Conservation (phyloP, 2,113 vertebrate genomes). For the Embiotoca jacksoni region DNA sequence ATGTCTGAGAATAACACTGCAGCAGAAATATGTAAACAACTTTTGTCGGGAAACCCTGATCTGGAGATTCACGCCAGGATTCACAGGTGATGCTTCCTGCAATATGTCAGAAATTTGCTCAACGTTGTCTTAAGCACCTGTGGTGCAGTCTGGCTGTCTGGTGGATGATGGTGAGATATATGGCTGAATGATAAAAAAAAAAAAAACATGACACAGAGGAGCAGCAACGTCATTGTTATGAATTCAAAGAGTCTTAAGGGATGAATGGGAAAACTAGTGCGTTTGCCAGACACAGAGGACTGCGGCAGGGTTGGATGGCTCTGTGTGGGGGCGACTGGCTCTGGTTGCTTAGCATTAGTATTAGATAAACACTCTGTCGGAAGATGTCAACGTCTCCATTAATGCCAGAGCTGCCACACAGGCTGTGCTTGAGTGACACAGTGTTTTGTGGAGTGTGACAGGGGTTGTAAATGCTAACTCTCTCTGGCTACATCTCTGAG, state of each 20-base stretch:
- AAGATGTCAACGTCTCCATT: constrained; percentile 85
- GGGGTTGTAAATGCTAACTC: constrained; percentile 82
- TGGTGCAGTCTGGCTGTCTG: constrained; percentile 55
- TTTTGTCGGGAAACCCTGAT: constrained; percentile 59
- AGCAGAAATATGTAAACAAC: constrained; percentile 78
- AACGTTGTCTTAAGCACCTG: constrained; percentile 74
- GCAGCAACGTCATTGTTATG: constrained; percentile 65
- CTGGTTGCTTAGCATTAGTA: constrained; percentile 81
- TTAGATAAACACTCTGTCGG: constrained; percentile 84
- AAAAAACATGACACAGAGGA: constrained; percentile 65
- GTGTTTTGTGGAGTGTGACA: constrained; percentile 83
- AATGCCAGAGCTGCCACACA: constrained; percentile 82
- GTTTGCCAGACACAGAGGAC: constrained; percentile 68
- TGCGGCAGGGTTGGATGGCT: constrained; percentile 69
- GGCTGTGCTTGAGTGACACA: constrained; percentile 81
- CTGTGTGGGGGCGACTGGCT: constrained; percentile 71
- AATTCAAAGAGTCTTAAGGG: constrained; percentile 69
- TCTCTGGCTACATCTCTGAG: constrained; percentile 74
- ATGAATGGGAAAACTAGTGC: constrained; percentile 70
- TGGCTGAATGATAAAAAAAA: constrained; percentile 28
- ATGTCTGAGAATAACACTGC: constrained; percentile 53
- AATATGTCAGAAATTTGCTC: constrained; percentile 68
- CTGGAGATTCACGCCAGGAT: constrained; percentile 54
- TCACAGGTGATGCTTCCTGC: constrained; percentile 59
- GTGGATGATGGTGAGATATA: constrained; percentile 41